Conservation (phyloP, 2,888 invertebrate species). For the Barypeithes pellucidus region DNA sequence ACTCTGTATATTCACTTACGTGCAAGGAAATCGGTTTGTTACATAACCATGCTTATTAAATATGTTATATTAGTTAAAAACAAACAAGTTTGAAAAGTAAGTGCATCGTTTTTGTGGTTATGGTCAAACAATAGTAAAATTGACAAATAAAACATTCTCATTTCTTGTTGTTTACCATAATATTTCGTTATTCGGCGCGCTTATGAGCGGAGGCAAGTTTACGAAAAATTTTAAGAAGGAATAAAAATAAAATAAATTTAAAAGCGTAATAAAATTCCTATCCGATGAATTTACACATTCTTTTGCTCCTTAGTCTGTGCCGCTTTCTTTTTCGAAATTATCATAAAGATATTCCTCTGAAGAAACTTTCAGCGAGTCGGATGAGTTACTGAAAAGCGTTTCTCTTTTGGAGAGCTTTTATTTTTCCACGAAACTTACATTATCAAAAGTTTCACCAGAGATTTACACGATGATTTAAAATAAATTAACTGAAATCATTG, state of each 20-base stretch:
- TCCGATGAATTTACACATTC: constrained; percentile 49
- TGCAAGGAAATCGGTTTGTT: no score
- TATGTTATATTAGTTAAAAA: no score
- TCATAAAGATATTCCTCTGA: constrained; percentile 45
- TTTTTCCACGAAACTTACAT: constrained; percentile 41
- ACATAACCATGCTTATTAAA: no score
- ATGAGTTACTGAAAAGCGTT: constrained; percentile 42
- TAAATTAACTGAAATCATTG: constrained; percentile 28
- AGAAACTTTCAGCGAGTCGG: constrained; percentile 40
- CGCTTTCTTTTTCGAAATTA: constrained; percentile 41
- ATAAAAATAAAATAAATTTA: constrained; percentile 40
- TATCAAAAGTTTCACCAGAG: constrained; percentile 39
- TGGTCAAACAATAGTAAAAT: no score
- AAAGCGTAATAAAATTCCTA: constrained; percentile 45
- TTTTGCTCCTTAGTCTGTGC: constrained; percentile 38
- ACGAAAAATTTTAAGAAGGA: constrained; percentile 15
- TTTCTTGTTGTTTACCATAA: no score
- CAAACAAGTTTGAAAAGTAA: no score
- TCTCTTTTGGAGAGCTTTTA: constrained; percentile 40
- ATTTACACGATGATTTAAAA: constrained; percentile 35
- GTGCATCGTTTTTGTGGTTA: no score
- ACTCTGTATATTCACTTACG: no score
- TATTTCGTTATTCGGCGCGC: neutral
- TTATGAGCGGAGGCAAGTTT: constrained; percentile 8
- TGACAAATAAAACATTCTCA: no score